phyloP scores from a whole-genome alignment of 2,888 invertebrate species.

The Mythimna lalbum region DNA sequence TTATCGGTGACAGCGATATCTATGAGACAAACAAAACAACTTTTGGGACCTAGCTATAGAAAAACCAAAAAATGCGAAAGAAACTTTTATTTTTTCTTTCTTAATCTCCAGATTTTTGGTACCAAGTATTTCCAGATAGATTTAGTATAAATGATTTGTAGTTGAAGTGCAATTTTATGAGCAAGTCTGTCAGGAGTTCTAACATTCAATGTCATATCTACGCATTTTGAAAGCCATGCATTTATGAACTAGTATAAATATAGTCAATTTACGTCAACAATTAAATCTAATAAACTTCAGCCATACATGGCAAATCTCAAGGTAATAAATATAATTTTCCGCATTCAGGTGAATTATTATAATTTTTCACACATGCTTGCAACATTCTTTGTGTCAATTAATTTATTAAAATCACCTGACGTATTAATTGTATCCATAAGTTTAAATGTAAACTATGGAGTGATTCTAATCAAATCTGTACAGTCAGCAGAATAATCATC shows the following conservation, averaged over 20 bases:
- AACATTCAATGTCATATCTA: neutral
- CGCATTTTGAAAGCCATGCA: neutral
- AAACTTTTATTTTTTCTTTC: too few species aligned
- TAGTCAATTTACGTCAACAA: constrained; percentile 17
- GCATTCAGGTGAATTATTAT: constrained; percentile 38
- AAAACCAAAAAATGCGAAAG: too few species aligned
- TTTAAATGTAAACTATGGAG: neutral
- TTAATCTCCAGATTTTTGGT: too few species aligned
- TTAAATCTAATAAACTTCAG: constrained; percentile 26
- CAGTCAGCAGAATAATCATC: neutral
- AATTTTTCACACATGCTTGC: constrained; percentile 45
- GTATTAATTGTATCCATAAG: constrained; percentile 19
- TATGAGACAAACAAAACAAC: too few species aligned
- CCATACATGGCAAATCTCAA: constrained; percentile 42
- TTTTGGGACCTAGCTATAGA: too few species aligned
- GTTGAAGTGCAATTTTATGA: too few species aligned
- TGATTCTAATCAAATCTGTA: neutral
- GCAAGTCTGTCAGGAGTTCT: neutral
- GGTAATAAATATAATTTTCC: constrained; percentile 45
- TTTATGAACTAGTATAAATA: neutral
- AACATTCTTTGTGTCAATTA: constrained; percentile 37
- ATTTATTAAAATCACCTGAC: constrained; percentile 30
- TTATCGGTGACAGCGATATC: too few species aligned
- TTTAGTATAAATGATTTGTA: too few species aligned
- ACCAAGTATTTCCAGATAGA: too few species aligned